Percentiles rank a stretch among this genome's conserved stretches.
phyloP scores from a whole-genome alignment of 1,140 invertebrate species.

The Pygmarrhopalites habei region DNA sequence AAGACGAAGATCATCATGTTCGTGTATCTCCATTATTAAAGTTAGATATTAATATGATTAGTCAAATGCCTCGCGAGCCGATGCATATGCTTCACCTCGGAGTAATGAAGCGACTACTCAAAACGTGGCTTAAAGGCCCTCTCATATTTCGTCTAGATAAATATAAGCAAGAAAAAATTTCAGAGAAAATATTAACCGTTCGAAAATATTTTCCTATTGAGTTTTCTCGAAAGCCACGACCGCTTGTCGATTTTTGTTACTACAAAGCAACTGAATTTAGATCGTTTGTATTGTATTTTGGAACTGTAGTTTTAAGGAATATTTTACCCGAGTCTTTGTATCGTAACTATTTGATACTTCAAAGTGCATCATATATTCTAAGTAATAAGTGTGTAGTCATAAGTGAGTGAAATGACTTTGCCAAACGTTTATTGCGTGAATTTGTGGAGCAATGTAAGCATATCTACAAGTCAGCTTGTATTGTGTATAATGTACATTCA shows the following conservation, averaged over 20 bases:
- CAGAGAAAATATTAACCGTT: too few species aligned
- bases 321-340: slow-evolving; percentile 41
- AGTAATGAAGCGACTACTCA: too few species aligned
- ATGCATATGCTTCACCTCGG: too few species aligned
- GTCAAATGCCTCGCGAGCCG: too few species aligned
- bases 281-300: slow-evolving; percentile 46
- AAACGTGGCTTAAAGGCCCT: too few species aligned
- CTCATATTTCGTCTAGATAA: too few species aligned
- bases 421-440: not conserved
- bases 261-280: slow-evolving; percentile 49
- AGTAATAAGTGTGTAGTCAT: not conserved
- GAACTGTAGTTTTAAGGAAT: slow-evolving; percentile 42
- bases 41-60: too few species aligned
- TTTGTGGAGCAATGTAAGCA: not conserved
- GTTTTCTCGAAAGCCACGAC: slow-evolving; percentile 44
- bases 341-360: slow-evolving; percentile 44
- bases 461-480: slow-evolving; percentile 2
- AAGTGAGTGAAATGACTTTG: not conserved
- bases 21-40: too few species aligned
- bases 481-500: slow-evolving; percentile 17
- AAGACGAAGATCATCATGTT: too few species aligned
- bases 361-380: slow-evolving; percentile 40
- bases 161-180: too few species aligned
- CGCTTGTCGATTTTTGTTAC: slow-evolving; percentile 49
- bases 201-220: slow-evolving; percentile 43